Base-by-base conservation (phyloP, 1,140 invertebrate species). In the Papilio polytes region DNA sequence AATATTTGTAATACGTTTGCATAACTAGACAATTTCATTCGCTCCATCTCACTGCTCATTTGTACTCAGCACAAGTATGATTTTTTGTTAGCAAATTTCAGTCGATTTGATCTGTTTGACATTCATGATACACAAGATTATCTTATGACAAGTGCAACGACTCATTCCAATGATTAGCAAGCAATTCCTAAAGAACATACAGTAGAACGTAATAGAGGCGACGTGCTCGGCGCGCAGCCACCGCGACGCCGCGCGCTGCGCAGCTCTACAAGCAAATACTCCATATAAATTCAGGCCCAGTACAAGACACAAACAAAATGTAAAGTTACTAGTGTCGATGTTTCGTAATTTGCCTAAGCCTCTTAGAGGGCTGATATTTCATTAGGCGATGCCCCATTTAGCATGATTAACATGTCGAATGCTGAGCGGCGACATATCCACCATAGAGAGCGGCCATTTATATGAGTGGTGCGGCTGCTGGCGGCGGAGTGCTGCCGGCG, bases 401-500 rank as follows among this genome's bases (percentile, higher is more conserved):
- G 80, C 84, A 82, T 83, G 83, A 89, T 87, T 89, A 87, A 82
- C 86, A 87, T 88, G 82, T 46, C 46, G 82, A 83, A 84, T 83
- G 82, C 80, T 87, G 82, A 84, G 80, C 82, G 82, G 81, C 76
- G 76, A 26, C 76, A 56, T 41, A 78, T 78, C 26, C 76, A 80
- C 80, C 81, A 84, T 87, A 85, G 86, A 86, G 87, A 87, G 87
- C 83, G 82, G 78, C 84, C 86, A 86, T 88, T 90, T 90, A 86
- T 88, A 85, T 87, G 86, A 87, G 88, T 90, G 78, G 76, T 73
- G 80, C 81, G 80, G 63, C 81, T 78, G 85, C 81, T 83, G 85
- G 36, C 83, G 85, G 78, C 85, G 81, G 80, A 85, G 84, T 85
- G 85, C 81, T 85, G 83, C 84, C 80, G 85, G 80, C 83, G 85